Conservation (phyloP, 2,113 vertebrate genomes). For the Reinhardtius hippoglossoides region DNA sequence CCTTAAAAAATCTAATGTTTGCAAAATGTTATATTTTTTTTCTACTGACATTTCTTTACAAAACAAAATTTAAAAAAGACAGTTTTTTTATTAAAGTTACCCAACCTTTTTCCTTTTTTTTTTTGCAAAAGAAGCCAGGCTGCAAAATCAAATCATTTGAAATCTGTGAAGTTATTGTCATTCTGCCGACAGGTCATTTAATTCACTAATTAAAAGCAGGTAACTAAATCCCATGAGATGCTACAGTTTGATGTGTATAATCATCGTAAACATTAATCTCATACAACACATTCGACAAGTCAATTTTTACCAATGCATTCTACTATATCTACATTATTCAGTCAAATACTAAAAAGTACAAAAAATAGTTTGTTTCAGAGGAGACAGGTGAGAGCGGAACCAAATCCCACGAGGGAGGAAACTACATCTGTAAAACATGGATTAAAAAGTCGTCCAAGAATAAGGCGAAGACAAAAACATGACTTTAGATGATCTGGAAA, state of each 20-base stretch:
- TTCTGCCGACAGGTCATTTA: slow-evolving; percentile 4
- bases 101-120: not conserved
- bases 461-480: slow-evolving; percentile 33
- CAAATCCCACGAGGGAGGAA: slow-evolving; percentile 8
- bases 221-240: slow-evolving; percentile 62
- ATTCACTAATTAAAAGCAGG: slow-evolving; percentile 10
- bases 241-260: slow-evolving; percentile 71
- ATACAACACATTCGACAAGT: slow-evolving; percentile 59
- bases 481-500: slow-evolving; percentile 21
- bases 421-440: not conserved
- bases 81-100: not conserved
- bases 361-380: slow-evolving; percentile 49
- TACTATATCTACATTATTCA: slow-evolving; percentile 61
- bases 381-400: slow-evolving; percentile 24
- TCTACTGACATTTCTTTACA: slow-evolving; percentile 18
- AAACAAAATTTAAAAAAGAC: slow-evolving; percentile 18
- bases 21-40: slow-evolving; percentile 3
- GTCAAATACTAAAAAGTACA: slow-evolving; percentile 63
- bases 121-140: slow-evolving; percentile 9
- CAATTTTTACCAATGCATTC: slow-evolving; percentile 25
- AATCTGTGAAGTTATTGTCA: slow-evolving; percentile 14
- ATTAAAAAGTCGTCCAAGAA: slow-evolving; percentile 29
- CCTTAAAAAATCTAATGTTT: slow-evolving; percentile 11
- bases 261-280: slow-evolving; percentile 66
- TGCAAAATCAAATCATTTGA: slow-evolving; percentile 9